Base-by-base conservation (phyloP, 2,113 vertebrate genomes). In the Phoenicopterus ruber region DNA sequence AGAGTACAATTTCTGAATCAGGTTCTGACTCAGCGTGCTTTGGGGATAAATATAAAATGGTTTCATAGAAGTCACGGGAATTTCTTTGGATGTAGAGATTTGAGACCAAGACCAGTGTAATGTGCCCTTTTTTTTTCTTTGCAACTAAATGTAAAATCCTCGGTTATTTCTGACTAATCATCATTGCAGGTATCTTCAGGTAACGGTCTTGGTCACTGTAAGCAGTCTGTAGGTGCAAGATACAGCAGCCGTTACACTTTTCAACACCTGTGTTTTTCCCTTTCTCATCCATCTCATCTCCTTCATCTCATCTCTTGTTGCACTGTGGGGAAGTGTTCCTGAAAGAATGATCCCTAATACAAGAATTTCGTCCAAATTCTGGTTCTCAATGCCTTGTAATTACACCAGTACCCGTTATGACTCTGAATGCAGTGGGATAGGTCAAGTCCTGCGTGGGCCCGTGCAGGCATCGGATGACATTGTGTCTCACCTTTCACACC, bases 381-480 rank as follows among this genome's bases (percentile, higher is more conserved):
- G 25, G 6, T 82, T 59, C 59, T 67, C 11, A 6, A 0, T 40
- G 31, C 38, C 6, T 59, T 74, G 31, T 34, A 22, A 5, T 62
- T 59, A 10, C 24, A 31, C 15, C 25, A 24, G 2, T n/a, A 19
- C 17, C 12, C 1, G 0, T 11, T 74, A 16, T 22, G 34, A 42
- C 19, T 65, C n/a, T 34, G 34, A 54, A 46, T 15, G 47, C 40
- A 46, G 0, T 54, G 70, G 26, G 32, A 15, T 76, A 24, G 13
- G 24, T 46, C 31, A 82, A 32, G 80, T 82, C 44, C 83, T 44
- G 25, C 44, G 7, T 2, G 20, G 52, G 34, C 65, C 17, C 10
- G 3, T 13, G 47, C 11, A 58, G 49, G 19, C 25, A 15, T 58
- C 6, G 2, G 15, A 11, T 89, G 58, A 86, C 40, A 29, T 76